Percentiles rank a stretch among this genome's conserved stretches.
phyloP scores from a whole-genome alignment of 2,113 vertebrate species.

The Panthera uncia region DNA sequence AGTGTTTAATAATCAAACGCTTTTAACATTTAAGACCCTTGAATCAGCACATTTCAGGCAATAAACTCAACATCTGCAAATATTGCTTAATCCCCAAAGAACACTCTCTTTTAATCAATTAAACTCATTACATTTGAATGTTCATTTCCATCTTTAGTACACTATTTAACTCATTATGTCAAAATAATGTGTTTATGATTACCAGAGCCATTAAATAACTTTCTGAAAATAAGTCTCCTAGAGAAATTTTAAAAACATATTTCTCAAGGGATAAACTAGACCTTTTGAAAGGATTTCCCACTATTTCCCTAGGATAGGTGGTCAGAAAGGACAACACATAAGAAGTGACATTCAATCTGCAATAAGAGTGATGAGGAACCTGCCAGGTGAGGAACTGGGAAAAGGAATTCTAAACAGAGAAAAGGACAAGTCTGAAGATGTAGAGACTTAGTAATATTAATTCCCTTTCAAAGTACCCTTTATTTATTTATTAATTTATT shows the following conservation, averaged over 20 bases:
- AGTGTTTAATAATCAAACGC: neutral
- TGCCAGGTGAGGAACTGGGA: neutral
- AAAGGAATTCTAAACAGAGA: neutral
- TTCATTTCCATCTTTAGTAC: neutral
- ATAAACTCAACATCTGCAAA: constrained; percentile 3
- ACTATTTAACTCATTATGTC: neutral
- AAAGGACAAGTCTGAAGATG: neutral
- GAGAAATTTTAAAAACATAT: neutral
- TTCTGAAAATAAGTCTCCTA: neutral
- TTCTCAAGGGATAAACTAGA: neutral
- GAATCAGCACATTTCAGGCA: neutral
- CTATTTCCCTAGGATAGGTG: neutral
- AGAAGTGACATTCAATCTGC: neutral
- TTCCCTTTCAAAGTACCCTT: neutral
- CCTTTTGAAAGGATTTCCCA: neutral
- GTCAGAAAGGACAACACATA: neutral
- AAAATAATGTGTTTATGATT: constrained; percentile 14
- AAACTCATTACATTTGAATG: neutral
- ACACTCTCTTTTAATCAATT: neutral
- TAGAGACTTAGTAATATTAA: neutral
- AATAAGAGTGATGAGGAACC: neutral
- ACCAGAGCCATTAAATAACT: neutral
- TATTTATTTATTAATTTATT: neutral
- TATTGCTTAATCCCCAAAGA: constrained; percentile 14
- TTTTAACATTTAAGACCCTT: neutral